phyloP scores from a whole-genome alignment of 2,797 vertebrate species.

The Brotogeris chrysoptera region DNA sequence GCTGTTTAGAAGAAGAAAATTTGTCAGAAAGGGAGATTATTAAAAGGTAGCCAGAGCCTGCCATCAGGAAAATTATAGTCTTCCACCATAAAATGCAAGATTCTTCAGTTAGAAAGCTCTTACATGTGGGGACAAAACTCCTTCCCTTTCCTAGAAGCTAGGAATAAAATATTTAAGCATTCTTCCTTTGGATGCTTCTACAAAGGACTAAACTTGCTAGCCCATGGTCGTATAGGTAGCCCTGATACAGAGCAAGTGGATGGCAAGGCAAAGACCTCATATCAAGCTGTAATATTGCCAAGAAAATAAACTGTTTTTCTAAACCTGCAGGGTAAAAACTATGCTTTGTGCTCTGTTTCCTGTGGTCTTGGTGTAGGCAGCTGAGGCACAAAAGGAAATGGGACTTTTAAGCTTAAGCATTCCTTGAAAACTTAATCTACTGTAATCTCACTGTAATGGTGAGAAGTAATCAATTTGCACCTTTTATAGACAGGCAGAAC shows the following conservation, averaged over 20 bases:
- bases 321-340: not conserved
- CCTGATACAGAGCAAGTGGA: not conserved
- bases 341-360: not conserved
- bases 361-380: not conserved
- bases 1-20: conserved; percentile 44
- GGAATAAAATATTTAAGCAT: not conserved
- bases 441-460: not conserved
- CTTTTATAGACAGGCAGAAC: not conserved
- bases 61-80: conserved; percentile 36
- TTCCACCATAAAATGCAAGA: not conserved
- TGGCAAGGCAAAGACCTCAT: not conserved
- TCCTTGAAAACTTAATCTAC: not conserved
- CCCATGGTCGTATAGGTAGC: not conserved
- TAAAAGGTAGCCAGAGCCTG: conserved; percentile 33
- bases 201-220: not conserved
- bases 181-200: not conserved
- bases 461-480: not conserved
- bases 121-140: not conserved
- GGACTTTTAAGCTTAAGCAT: not conserved
- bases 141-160: not conserved
- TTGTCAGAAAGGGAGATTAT: conserved; percentile 24
- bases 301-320: not conserved
- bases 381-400: not conserved
- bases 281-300: not conserved
- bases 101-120: not conserved